phyloP scores from a whole-genome alignment of 2,113 vertebrate species.

The Peromyscus leucopus region DNA sequence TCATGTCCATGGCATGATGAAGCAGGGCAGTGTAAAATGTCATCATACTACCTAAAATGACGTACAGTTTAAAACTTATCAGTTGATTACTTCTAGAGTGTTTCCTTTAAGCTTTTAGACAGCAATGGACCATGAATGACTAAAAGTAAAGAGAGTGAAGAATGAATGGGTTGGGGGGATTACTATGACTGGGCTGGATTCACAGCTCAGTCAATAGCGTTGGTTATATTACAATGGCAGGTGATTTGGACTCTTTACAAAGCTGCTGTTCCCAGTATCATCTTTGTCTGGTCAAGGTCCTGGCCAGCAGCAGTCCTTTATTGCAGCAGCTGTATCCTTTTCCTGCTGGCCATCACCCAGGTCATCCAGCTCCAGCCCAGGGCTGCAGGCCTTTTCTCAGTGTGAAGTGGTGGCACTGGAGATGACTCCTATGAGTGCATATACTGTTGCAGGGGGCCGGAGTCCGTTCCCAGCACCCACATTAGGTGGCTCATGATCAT shows the following conservation, averaged over 20 bases:
- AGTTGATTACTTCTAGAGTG: background rate
- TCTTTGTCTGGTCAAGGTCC: background rate
- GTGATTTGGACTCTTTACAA: background rate
- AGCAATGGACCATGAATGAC: background rate
- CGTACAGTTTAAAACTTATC: background rate
- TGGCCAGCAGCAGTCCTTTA: fast-evolving
- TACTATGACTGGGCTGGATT: background rate
- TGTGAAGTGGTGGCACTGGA: background rate
- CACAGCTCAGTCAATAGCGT: background rate
- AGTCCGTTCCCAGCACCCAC: background rate
- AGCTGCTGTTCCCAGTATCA: background rate
- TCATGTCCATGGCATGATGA: background rate
- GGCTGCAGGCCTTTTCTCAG: background rate
- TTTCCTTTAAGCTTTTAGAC: background rate
- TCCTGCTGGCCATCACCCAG: background rate
- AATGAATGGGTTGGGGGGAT: too few species aligned
- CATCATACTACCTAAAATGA: background rate
- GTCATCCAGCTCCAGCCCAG: background rate
- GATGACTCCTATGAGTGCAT: background rate
- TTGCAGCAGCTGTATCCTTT: fast-evolving
- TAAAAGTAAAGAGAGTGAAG: background rate
- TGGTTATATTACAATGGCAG: background rate
- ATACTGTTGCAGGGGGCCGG: background rate
- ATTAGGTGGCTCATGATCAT: too few species aligned
- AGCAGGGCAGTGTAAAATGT: background rate